phyloP scores from a whole-genome alignment of 1,140 invertebrate species.

The Drosophila santomea region DNA sequence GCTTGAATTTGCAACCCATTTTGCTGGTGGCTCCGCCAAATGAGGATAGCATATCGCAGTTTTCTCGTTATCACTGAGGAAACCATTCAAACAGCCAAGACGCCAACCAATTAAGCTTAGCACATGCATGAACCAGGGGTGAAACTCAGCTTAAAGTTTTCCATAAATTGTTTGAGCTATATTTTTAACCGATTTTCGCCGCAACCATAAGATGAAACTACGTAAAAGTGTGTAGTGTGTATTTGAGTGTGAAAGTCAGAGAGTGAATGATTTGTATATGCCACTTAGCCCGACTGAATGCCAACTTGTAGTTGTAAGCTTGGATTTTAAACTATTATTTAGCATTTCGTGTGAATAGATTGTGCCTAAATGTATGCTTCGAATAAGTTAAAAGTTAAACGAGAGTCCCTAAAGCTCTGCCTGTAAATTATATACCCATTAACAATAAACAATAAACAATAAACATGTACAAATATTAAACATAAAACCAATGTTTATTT shows the following conservation, averaged over 20 bases:
- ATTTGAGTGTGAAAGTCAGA: conserved; percentile 21
- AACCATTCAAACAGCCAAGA: conserved; percentile 16
- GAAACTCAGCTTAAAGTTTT: conserved; percentile 21
- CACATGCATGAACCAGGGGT: conserved; percentile 25
- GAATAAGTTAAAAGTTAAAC: conserved; percentile 28
- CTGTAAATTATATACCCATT: conserved; percentile 73
- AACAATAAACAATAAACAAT: conserved; percentile 11
- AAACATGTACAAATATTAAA: conserved; percentile 73
- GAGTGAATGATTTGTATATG: conserved; percentile 34
- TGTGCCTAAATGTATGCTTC: conserved; percentile 63
- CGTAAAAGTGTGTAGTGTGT: conserved; percentile 9
- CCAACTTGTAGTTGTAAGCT: conserved; percentile 52
- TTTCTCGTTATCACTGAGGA: conserved; percentile 86
- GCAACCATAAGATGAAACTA: conserved; percentile 12
- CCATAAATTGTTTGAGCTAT: conserved; percentile 9
- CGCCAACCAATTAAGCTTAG: conserved; percentile 37
- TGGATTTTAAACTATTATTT: conserved; percentile 45
- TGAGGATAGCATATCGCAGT: conserved; percentile 90
- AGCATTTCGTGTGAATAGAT: conserved; percentile 66
- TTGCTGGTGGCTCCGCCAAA: conserved; percentile 85
- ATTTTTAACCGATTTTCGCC: conserved; percentile 30
- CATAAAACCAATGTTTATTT: conserved; percentile 44
- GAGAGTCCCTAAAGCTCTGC: conserved; percentile 31
- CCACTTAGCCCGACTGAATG: conserved; percentile 64
- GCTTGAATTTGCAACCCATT: conserved; percentile 93